Base-by-base conservation (phyloP, 2,888 invertebrate species). In the Ashinkailepas kermadecensis region DNA sequence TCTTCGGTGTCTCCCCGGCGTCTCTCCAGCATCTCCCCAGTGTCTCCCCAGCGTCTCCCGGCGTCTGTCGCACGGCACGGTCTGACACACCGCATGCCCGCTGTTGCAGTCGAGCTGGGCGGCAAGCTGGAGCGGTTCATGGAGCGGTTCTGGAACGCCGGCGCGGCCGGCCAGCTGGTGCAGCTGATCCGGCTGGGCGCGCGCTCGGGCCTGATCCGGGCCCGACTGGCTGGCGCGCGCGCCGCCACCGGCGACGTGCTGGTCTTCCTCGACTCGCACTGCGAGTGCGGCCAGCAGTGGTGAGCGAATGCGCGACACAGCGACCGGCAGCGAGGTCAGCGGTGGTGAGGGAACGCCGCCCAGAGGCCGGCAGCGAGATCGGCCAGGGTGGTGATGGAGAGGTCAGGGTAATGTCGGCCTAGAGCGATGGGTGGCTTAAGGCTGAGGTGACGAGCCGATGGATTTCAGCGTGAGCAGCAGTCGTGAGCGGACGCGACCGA, bases 241-340 rank as follows among this genome's bases (percentile, higher is more conserved):
- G 91, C 90, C 83, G 95, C 98, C 4, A 88, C 87, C 11, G 96
- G 94, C 0, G 93, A 95, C 86, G 93, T 92, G 67, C 88, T 96
- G 81, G 91, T 96, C 81, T 97, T 97, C 88, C 89, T 96, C 84
- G 97, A 97, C 89, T 94, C 96, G 2, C 97, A 97, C 88, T 96
- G 96, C 88, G 97, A 97, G 89, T 92, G 91, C 8, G 92, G 92
- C 83, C 88, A 88, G 70, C 91, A 92, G 85, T 96, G 96, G 95
- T 89, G 84, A 85, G 85, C 84, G 62, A 12, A 57, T 4, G 39
- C 39, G 39, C 39, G 39, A 4, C 39, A 1, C 39, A 39, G 39
- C 1, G 39, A 4, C 39, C 39, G 39, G 39, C 39, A 39, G 39
- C 4, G 39, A 4, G 39, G 39, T 39, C 39, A 39, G 4, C 39